Conservation (phyloP, 2,888 invertebrate genomes). For the Lepetodrilus schrolli region DNA sequence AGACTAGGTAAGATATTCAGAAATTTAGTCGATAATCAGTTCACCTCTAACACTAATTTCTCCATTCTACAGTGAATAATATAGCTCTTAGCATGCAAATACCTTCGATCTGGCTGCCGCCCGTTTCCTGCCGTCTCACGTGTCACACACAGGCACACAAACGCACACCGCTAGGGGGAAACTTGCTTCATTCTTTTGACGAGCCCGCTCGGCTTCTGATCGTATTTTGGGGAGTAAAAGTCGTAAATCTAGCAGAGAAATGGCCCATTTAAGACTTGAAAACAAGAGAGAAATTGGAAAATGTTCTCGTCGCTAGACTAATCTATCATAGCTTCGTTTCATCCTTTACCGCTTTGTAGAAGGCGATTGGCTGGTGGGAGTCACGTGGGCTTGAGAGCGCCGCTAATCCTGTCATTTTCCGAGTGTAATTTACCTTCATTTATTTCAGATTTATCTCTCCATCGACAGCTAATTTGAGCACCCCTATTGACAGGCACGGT, state of each 20-base stretch:
- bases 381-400: conserved; percentile 64
- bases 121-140: not conserved
- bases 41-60: not conserved
- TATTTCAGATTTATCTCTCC: conserved; percentile 72
- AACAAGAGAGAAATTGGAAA: conserved; percentile 27
- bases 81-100: conserved; percentile 21
- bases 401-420: conserved; percentile 68
- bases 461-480: conserved; percentile 70
- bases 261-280: conserved; percentile 21
- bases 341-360: conserved; percentile 7
- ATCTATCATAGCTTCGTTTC: conserved; percentile 22
- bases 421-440: conserved; percentile 71
- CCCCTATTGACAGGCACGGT: conserved; percentile 55
- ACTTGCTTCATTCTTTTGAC: not conserved
- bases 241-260: conserved; percentile 25
- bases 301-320: conserved; percentile 23
- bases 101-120: not conserved
- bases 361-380: conserved; percentile 53
- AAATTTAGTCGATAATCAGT: not conserved
- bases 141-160: not conserved
- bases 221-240: conserved; percentile 19
- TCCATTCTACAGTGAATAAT: not conserved
- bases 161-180: not conserved
- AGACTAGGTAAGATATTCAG: not conserved
- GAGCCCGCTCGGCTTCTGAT: not conserved